A percentile compares a stretch with the other conserved stretches of the same genome.
Evolutionary conservation across 2,113 vertebrate species (phyloP).

Genomic region (Python bivittatus): DNA sequence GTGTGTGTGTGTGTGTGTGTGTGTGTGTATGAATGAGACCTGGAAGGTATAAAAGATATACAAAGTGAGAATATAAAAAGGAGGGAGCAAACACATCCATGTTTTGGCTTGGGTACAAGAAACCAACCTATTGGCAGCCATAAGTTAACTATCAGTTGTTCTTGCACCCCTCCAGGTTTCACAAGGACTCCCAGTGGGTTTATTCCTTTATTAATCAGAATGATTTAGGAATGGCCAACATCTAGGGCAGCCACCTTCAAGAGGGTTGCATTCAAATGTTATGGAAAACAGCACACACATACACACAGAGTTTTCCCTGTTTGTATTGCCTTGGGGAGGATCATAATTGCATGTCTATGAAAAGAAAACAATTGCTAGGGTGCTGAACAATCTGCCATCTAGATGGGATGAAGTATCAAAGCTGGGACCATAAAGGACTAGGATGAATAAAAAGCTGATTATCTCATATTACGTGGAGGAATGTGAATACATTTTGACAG

Average conservation of each 20-base stretch:
- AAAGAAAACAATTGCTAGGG: background rate
- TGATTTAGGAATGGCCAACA: background rate
- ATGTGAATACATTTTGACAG: background rate
- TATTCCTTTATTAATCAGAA: background rate
- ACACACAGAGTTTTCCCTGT: background rate
- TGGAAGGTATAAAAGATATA: background rate
- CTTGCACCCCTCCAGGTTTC: fast-evolving
- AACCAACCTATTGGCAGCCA: background rate
- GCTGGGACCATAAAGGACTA: background rate
- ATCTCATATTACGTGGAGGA: background rate
- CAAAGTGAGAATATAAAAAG: background rate
- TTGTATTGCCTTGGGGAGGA: background rate
- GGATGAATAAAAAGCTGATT: background rate
- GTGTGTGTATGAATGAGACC: no score
- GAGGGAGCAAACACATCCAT: background rate
- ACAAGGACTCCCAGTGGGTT: background rate
- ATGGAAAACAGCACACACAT: background rate
- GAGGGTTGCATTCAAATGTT: background rate
- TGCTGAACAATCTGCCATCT: background rate
- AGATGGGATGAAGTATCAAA: background rate
- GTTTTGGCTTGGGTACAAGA: background rate
- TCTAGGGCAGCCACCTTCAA: background rate
- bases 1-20: no score
- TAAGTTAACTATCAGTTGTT: background rate
- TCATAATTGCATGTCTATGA: no score